Evolutionary conservation across 2,797 vertebrate species (phyloP).

Genomic region (Neosilurus mollespiculum): DNA sequence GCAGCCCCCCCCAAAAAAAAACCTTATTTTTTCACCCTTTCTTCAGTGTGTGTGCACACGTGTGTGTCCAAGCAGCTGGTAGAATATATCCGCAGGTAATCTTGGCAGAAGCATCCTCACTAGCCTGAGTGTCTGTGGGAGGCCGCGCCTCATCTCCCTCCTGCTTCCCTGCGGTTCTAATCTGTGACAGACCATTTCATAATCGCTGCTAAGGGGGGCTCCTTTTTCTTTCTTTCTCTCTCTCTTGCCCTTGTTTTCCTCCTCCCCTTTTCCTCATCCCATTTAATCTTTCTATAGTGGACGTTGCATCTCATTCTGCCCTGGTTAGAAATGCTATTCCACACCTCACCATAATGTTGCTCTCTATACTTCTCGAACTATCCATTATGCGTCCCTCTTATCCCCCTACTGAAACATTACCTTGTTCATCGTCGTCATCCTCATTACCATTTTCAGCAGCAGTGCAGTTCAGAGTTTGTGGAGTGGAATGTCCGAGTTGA

Average conservation of each 20-base stretch:
- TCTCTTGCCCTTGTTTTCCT: not conserved
- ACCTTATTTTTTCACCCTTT: slow-evolving; percentile 59
- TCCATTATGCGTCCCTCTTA: not conserved
- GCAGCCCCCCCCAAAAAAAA: slow-evolving; percentile 6
- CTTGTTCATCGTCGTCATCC: slow-evolving; percentile 10
- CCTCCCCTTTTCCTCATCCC: slow-evolving; percentile 51
- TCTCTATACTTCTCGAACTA: not conserved
- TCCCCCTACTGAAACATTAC: not conserved
- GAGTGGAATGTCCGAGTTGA: slow-evolving; percentile 45
- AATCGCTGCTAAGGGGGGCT: slow-evolving; percentile 82
- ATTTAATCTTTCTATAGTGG: slow-evolving; percentile 77
- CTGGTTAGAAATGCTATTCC: slow-evolving; percentile 63
- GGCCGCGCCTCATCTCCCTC: slow-evolving; percentile 77
- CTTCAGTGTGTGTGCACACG: slow-evolving; percentile 44
- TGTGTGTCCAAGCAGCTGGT: slow-evolving; percentile 68
- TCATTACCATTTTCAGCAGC: slow-evolving; percentile 23
- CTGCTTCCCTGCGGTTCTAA: slow-evolving; percentile 81
- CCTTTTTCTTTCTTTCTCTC: slow-evolving; percentile 52
- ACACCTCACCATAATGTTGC: slow-evolving; percentile 52
- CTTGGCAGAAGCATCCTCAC: slow-evolving; percentile 75
- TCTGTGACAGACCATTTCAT: slow-evolving; percentile 86
- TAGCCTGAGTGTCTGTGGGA: slow-evolving; percentile 75
- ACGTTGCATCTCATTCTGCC: slow-evolving; percentile 56
- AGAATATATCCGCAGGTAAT: slow-evolving; percentile 82
- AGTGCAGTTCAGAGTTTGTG: slow-evolving; percentile 33